Percentiles rank a stretch among this genome's conserved stretches.
Conservation (phyloP, 2,797 vertebrate species). For the Luscinia luscinia region DNA sequence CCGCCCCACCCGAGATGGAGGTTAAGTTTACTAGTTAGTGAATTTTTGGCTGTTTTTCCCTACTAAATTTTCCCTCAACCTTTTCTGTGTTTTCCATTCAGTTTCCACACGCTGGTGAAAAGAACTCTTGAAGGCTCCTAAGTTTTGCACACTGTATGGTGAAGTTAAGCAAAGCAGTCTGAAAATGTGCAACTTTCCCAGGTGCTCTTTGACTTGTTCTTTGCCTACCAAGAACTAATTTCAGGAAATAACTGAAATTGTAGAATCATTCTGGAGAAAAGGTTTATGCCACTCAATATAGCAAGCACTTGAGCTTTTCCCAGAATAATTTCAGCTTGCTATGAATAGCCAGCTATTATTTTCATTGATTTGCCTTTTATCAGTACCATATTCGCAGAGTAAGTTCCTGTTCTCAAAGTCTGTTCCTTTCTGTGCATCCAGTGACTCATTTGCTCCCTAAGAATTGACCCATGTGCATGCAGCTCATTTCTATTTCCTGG, state of each 20-base stretch:
- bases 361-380: not conserved
- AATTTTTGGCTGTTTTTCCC: not conserved
- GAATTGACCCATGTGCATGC: fast-evolving
- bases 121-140: not conserved
- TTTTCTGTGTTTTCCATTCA: not conserved
- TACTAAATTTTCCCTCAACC: not conserved
- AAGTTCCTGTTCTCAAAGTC: not conserved
- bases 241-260: not conserved
- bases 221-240: not conserved
- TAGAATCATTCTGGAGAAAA: not conserved
- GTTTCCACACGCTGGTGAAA: not conserved
- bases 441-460: not conserved
- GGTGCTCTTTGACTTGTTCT: not conserved
- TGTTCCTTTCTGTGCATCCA: not conserved
- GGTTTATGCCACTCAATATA: not conserved
- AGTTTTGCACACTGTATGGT: not conserved
- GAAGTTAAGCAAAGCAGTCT: not conserved
- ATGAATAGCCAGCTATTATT: not conserved
- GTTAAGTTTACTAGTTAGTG: not conserved
- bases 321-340: not conserved
- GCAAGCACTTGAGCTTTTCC: not conserved
- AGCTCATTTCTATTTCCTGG: not conserved
- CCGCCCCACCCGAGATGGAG: fast-evolving
- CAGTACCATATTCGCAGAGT: not conserved
- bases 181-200: not conserved